Conservation (phyloP, 2,113 vertebrate genomes). For the Ophthalmolycus amberensis region DNA sequence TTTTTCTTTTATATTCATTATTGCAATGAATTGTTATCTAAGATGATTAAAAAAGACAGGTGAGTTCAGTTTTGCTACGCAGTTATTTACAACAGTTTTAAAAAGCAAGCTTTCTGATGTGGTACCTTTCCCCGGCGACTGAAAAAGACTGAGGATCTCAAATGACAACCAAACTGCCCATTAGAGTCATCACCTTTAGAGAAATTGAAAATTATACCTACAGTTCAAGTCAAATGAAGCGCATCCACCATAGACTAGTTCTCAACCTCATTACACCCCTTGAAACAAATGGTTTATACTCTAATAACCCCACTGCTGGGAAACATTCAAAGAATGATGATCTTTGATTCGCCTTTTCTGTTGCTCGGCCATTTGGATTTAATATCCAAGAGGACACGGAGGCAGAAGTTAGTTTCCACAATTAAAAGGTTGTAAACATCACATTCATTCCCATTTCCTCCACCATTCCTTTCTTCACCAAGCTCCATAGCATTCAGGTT, state of each 20-base stretch:
- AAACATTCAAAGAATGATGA: slow-evolving; percentile 26
- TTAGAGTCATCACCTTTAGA: slow-evolving; percentile 5
- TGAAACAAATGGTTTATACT: neutral
- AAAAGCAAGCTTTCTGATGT: slow-evolving; percentile 97
- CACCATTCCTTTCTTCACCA: neutral
- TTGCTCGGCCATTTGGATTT: neutral
- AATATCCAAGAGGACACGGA: slow-evolving; percentile 18
- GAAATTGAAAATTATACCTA: slow-evolving; percentile 36
- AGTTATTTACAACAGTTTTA: slow-evolving; percentile 94
- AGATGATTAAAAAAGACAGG: slow-evolving; percentile 98
- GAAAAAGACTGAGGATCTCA: slow-evolving; percentile 58
- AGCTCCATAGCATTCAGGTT: slow-evolving; percentile 36
- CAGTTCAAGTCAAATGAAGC: slow-evolving; percentile 44
- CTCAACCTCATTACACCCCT: slow-evolving; percentile 17
- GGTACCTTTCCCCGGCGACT: slow-evolving; percentile 47
- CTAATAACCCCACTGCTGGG: neutral
- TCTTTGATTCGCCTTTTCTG: slow-evolving; percentile 18
- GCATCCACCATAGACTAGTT: slow-evolving; percentile 17
- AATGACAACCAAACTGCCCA: slow-evolving; percentile 57
- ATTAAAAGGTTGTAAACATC: neutral
- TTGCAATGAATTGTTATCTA: slow-evolving; percentile 99
- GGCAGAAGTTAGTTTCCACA: neutral
- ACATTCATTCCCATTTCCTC: neutral
- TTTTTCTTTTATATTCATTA: slow-evolving; percentile 93
- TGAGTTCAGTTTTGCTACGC: slow-evolving; percentile 91